Evolutionary conservation across 2,797 vertebrate genomes (phyloP), one percentile per base, ranked within the genome.

Genomic region (Eutrigla gurnardus): DNA sequence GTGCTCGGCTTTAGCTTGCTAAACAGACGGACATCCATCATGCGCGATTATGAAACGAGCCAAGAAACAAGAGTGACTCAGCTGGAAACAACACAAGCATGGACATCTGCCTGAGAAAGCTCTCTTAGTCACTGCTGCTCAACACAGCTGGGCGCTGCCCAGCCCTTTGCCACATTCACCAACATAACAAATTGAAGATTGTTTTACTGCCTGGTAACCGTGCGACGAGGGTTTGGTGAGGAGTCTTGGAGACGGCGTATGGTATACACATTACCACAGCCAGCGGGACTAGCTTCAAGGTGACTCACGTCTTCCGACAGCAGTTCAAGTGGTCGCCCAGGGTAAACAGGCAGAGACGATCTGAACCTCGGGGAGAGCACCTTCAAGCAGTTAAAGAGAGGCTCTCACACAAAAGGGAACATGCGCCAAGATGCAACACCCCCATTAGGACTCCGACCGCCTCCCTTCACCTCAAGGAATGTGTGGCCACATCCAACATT

Each of bases 231-330:
- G 65, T 73, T 86, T 69, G 37, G 63, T 53, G 25, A 3, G 69
- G 69, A 80, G 68, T 54, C 79, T 73, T 71, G 68, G 86, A 85
- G 75, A 89, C 47, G 0, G 66, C n/a, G 70, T n/a, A 66, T 78
- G 78, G 60, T 82, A 69, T 46, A 80, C 64, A 82, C 86, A 88
- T 88, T 70, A 91, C 60, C 47, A 57, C 57, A 65, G 71, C 64
- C 63, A 43, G 57, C 18, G 2, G 42, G 79, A 76, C 73, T 65
- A 65, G 78, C 59, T 88, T 78, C 67, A 82, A 87, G 65, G 33
- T 92, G 89, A 92, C 83, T 91, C 89, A 84, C 66, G 80, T 79
- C 82, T 89, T 85, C 83, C 88, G 83, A 66, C 82, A 39, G 84
- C 42, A 67, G 76, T 85, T 85, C 71, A 73, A 88, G 35, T 66